Evolutionary conservation across 2,888 invertebrate species (phyloP).

Genomic region (Brassicogethes aeneus): DNA sequence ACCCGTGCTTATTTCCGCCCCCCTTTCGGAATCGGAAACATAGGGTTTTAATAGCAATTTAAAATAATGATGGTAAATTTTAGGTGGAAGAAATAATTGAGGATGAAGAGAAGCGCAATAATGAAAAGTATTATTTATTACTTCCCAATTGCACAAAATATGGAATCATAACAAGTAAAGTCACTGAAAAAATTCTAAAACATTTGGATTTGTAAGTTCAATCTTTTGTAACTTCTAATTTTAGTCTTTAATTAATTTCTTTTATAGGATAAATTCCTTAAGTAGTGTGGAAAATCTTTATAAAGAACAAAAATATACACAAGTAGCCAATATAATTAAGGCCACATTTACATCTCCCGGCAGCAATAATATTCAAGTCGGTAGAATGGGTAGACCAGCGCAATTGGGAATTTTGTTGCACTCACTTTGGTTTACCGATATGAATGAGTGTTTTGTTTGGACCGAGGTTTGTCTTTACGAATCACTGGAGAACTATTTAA

Average conservation of each 20-base stretch:
- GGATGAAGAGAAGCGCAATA: conserved; percentile 22
- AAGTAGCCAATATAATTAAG: conserved; percentile 57
- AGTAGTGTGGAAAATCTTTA: conserved; percentile 60
- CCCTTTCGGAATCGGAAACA: no score
- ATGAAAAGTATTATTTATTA: conserved; percentile 34
- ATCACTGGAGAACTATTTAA: conserved; percentile 47
- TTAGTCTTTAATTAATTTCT: conserved; percentile 5
- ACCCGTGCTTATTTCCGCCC: no score
- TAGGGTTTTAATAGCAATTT: no score
- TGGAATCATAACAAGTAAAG: conserved; percentile 40
- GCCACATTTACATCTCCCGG: conserved; percentile 50
- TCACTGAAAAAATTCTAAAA: conserved; percentile 42
- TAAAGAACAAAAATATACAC: conserved; percentile 53
- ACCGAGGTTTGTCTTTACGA: conserved; percentile 69
- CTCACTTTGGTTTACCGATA: conserved; percentile 42
- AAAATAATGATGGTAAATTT: no score
- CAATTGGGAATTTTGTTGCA: conserved; percentile 39
- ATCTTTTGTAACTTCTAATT: background rate
- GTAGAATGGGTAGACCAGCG: conserved; percentile 50
- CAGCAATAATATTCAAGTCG: conserved; percentile 20
- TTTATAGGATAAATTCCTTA: conserved; percentile 43
- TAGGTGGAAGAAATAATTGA: conserved; percentile 23
- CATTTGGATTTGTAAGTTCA: conserved; percentile 44
- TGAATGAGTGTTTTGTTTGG: conserved; percentile 62
- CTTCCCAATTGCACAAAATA: conserved; percentile 48